Evolutionary conservation across 2,888 invertebrate genomes (phyloP), one percentile per base, ranked within the genome.

Genomic region (Drosophila limbata): DNA sequence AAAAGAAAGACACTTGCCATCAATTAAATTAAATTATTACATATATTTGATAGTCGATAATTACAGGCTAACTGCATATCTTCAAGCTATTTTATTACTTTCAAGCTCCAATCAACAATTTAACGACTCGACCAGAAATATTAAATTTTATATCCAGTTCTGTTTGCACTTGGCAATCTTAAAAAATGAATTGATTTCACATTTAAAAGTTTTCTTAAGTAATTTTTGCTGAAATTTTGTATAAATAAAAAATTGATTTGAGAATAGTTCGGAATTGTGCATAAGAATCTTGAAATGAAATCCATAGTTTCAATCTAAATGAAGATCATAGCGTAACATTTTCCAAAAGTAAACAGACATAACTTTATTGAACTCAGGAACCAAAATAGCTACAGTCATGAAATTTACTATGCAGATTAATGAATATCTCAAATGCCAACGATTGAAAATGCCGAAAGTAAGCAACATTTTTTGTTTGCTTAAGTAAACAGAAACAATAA

Each of bases 11-110:
- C 81, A 77, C 80, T 72, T 72, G 84, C 73, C 67, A 73, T 74
- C 87, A 83, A 88, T 88, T 77, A 86, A 83, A 80, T 65, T 83
- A 70, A 77, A 83, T 86, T 83, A 6, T 25, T 25, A 25, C 25
- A 25, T 25, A 6, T 25, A 25, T 25, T 25, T 25, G 25, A 25
- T 25, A 25, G 25, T 25, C 5, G 25, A 25, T 25, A 51, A 37
- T 45, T 17, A 57, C 35, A 9, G 57, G 10, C 25, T 17, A 19
- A 35, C 21, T 39, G 39, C 15, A 8, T 45, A 51, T 37, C 35
- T 35, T 35, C 10, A n/a, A 3, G 19, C 19, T 50, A 21, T 35
- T 17, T 40, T 17, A 1, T 50, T 9, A 21, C 33, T 11, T 50
- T 39, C 9, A 9, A 50, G 37, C 39, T 39, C 4, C 8, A 48